Base-by-base conservation (phyloP, 2,113 vertebrate species). In the Hucho hucho region DNA sequence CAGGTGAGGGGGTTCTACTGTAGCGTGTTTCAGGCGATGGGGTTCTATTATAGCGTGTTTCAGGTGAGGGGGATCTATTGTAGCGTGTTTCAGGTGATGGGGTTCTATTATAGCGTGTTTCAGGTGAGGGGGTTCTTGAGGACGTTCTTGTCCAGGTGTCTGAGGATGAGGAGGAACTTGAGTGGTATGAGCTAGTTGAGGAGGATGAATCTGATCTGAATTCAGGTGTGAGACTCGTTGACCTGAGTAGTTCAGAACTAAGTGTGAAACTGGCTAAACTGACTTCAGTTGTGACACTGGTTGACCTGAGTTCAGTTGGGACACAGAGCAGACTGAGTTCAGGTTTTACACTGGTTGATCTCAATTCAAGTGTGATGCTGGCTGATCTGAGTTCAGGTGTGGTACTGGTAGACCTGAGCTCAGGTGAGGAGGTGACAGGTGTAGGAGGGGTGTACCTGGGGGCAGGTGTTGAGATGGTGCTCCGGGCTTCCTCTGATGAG, bases 371-470 rank as follows among this genome's bases (percentile, higher is more conserved):
- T 53, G 49, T 53, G 49, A 53, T 53, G 49, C 49, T 53, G 49
- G 58, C 58, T 61, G 58, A 14, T 24, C 64, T 65, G 24, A 14
- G 12, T 24, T 16, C 64, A 65, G 64, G 25, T 28, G 64, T 13
- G n/a, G 11, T n/a, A 14, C n/a, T 69, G 14, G 11, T 25, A 11
- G 22, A 37, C 16, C 37, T 46, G 32, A 14, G 67, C 16, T 69
- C 88, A 78, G 86, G 81, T 26, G 81, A 83, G 65, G 85, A 73
- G 81, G 49, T 77, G 6, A 87, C 78, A 76, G 88, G 82, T 66
- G 88, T 84, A 0, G 89, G 79, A 46, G 84, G 79, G 4, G 87
- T 87, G 75, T 84, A 86, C 59, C 59, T 63, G 65, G 81, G 58
- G n/a, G 20, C 18, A 61, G 58, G 58, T 61, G 58, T 61, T 16